Evolutionary conservation across 2,888 invertebrate species (phyloP).

Genomic region (Agelastica alni): DNA sequence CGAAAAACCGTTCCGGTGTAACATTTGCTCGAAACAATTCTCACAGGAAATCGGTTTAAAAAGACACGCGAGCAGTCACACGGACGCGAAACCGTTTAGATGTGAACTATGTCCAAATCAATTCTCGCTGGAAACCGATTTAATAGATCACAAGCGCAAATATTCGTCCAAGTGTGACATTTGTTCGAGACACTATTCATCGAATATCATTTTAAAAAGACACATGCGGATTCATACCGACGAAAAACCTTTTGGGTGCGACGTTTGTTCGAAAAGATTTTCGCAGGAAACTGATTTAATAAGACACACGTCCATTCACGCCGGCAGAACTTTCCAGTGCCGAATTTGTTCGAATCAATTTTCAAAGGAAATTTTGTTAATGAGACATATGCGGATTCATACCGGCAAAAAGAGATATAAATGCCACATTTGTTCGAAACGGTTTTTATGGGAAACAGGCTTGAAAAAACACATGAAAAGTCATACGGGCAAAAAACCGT

Average conservation of each 20-base stretch:
- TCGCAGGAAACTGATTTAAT: neutral
- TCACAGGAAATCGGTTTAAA: neutral
- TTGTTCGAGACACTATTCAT: neutral
- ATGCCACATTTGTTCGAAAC: neutral
- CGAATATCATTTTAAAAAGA: neutral
- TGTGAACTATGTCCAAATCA: neutral
- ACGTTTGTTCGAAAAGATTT: neutral
- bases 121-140: too few relatives aligned
- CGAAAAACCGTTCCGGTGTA: neutral
- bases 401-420: too few relatives aligned
- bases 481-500: neutral
- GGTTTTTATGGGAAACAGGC: neutral
- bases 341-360: neutral
- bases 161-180: too few relatives aligned
- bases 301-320: neutral
- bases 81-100: neutral
- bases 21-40: neutral
- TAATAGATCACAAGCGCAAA: too few relatives aligned
- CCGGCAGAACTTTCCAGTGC: neutral
- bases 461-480: neutral
- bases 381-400: too few relatives aligned
- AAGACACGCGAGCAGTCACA: neutral
- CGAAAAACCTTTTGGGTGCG: neutral
- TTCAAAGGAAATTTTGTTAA: neutral
- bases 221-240: neutral